phyloP scores from a whole-genome alignment of 2,113 vertebrate genomes.

The Arothron firmamentum region DNA sequence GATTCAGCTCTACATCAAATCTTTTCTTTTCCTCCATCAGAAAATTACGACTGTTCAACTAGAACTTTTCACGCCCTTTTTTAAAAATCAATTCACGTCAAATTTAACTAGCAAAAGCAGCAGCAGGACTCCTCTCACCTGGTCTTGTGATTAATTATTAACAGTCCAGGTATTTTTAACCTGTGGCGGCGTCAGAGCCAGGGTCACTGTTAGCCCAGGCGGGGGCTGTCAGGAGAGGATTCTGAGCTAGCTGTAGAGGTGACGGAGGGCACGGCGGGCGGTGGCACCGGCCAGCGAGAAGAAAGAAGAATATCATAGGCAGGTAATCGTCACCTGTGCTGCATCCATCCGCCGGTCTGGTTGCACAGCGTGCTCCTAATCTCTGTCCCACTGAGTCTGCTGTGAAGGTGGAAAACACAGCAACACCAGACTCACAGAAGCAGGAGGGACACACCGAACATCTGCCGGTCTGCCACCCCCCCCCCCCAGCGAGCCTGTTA shows the following conservation, averaged over 20 bases:
- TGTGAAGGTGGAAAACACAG: constrained; percentile 44
- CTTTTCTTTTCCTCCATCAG: neutral
- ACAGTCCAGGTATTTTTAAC: constrained; percentile 66
- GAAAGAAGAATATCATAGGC: no score
- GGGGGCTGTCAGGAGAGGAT: no score
- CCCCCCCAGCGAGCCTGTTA: constrained; percentile 22
- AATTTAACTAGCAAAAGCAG: constrained; percentile 5
- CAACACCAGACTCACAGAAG: constrained; percentile 32
- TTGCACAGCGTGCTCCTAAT: constrained; percentile 45
- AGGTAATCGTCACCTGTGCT: neutral
- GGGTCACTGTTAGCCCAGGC: constrained; percentile 17
- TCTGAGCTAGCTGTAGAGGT: no score
- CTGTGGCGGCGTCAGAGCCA: constrained; percentile 31
- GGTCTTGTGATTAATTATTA: constrained; percentile 56
- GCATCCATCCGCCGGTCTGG: constrained; percentile 28
- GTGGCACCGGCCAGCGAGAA: no score
- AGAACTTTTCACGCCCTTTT: constrained; percentile 6
- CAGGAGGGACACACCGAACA: constrained; percentile 43
- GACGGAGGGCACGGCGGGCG: no score
- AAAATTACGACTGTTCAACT: constrained; percentile 12
- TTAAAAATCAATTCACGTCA: neutral
- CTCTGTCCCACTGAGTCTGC: constrained; percentile 41
- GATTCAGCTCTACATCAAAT: constrained; percentile 18
- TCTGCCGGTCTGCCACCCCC: constrained; percentile 47
- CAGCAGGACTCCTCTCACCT: constrained; percentile 11